Base-by-base conservation (phyloP, 2,888 invertebrate genomes). In the Callyntrura guangdongensis region DNA sequence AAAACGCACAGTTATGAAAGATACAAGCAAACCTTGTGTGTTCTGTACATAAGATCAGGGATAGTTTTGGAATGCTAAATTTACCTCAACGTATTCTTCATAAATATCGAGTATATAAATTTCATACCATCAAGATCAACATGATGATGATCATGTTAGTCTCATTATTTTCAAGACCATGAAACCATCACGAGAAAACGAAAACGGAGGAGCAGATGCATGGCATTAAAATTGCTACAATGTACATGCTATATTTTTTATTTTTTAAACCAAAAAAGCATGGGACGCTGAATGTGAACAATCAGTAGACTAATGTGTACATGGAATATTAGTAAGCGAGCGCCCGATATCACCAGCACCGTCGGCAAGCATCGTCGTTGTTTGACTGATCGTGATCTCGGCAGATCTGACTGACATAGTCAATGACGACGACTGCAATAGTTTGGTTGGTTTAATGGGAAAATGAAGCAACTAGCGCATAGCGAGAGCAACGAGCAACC, bases 321-420 rank as follows among this genome's bases (percentile, higher is more conserved):
- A 14, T 69, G 69, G 69, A 59, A 45, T 36, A 83, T 64, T 36
- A 83, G 72, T 22, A 74, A 72, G 64, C 22, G 72, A 72, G 64
- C 56, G 25, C 56, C 56, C 72, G 72, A 47, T 45, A 61, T 49
- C 47, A 56, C 72, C 56, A 53, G 56, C 49, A 59, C 84, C 67
- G 85, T 85, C 85, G 85, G 85, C 72, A 74, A 20, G 69, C 56
- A 85, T 85, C 56, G 85, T 85, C 47, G 56, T 85, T 84, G 27
- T 84, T 67, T 84, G 85, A 72, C 47, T 85, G 85, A 85, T 72
- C 85, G 27, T 74, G 53, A 84, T 85, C 85, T 72, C 85, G 56
- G 22, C 27, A 77, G 77, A 77, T 53, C 77, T 77, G 53, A 53
- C 53, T 53, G 53, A 77, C 77, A 22, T 77, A 77, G 77, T 49